phyloP scores from a whole-genome alignment of 2,113 vertebrate genomes.

The Acanthochromis polyacanthus region DNA sequence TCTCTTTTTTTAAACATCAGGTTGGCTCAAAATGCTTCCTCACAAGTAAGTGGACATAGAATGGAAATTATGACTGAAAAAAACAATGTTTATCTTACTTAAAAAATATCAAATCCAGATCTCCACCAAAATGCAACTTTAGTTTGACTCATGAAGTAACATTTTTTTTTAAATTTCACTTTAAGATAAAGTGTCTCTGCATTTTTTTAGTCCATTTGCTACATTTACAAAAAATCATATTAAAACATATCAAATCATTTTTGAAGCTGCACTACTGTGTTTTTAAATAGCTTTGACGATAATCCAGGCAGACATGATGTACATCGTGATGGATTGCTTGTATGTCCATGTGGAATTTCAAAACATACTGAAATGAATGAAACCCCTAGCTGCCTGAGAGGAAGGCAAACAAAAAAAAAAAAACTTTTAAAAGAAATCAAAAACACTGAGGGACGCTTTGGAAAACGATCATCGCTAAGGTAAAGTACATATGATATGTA shows the following conservation, averaged over 20 bases:
- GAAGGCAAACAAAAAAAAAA: constrained; percentile 7
- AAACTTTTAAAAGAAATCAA: constrained; percentile 23
- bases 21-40: background rate
- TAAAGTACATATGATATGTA: constrained; percentile 22
- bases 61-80: background rate
- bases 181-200: background rate
- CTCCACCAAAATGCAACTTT: background rate
- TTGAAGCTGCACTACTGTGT: background rate
- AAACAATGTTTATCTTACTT: too few species aligned
- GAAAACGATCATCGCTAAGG: constrained; percentile 27
- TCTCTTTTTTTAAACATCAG: background rate
- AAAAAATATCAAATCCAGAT: constrained; percentile 2
- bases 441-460: constrained; percentile 38
- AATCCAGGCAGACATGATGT: constrained; percentile 43
- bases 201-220: constrained; percentile 8
- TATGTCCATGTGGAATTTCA: constrained; percentile 51
- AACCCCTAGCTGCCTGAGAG: constrained; percentile 33
- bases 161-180: background rate
- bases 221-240: constrained; percentile 17
- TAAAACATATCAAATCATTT: constrained; percentile 2
- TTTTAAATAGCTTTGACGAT: constrained; percentile 22
- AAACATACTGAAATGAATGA: constrained; percentile 43
- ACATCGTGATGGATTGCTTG: constrained; percentile 37
- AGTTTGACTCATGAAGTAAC: background rate
- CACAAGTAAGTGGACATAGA: background rate